Base-by-base conservation (phyloP, 2,888 invertebrate genomes). In the Odontocerum albicorne region DNA sequence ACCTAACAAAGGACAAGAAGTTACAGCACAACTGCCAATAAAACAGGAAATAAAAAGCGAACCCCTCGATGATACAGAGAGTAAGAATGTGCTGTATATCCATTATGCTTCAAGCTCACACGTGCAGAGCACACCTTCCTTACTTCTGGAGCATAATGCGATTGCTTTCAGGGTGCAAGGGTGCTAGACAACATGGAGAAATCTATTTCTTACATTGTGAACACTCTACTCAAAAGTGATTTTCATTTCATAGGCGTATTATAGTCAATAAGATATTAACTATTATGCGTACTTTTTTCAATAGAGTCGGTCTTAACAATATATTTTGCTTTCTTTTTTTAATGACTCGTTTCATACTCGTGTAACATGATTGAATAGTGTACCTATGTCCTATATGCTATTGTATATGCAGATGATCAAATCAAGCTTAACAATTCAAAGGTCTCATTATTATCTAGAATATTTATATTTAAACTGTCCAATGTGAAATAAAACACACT, bases 41-140 rank as follows among this genome's bases (percentile, higher is more conserved):
- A 60, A 60, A 50, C 22, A 20, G 22, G 57, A 60, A 31, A 3
- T 49, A 20, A 60, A 60, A 42, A 38, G 43, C 3, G 60, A 60
- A 42, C 51, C 58, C 8, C 33, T 39, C 16, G 49, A 60, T 40
- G 44, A 49, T 21, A 31, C 17, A 16, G 27, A 22, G 57, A 60
- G 60, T 60, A 60, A 60, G 60, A 60, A 44, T 50, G 50, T 47
- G 36, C 20, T 47, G 21, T 35, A 21, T 44, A 27, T 49, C 16
- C 31, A 20, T 32, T 44, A 43, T 22, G 50, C 50, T 40, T 42
- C 38, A 27, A 45, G 19, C 22, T 36, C 13, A 43, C 12, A 16
- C 12, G 15, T 16, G n/a, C 7, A 7, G 10, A 16, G 53, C 52
- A 54, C 43, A 36, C 38, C 49, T 43, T 42, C 8, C 3, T 42